Evolutionary conservation across 2,113 vertebrate genomes (phyloP).

Genomic region (Cisticola juncidis): DNA sequence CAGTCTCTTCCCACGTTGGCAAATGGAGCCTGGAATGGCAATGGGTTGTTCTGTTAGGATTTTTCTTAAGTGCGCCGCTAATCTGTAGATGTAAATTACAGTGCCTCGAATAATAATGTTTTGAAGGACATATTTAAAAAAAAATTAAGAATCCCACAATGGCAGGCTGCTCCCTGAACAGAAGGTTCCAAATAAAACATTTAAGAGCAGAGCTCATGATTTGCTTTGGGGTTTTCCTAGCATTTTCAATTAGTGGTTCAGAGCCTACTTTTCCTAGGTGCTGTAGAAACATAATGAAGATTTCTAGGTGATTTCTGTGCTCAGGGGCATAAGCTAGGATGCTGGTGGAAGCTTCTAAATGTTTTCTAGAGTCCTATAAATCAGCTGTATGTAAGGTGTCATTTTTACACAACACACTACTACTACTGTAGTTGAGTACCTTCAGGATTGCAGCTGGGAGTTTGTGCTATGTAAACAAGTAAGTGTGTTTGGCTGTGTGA

Average conservation of each 20-base stretch:
- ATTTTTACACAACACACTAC: background rate
- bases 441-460: background rate
- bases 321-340: background rate
- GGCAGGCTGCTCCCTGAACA: background rate
- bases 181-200: background rate
- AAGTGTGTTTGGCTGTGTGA: background rate
- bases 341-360: background rate
- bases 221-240: background rate
- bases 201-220: background rate
- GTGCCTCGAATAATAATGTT: background rate
- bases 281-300: background rate
- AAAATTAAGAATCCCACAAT: background rate
- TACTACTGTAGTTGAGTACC: background rate
- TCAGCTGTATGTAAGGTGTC: background rate
- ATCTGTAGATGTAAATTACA: background rate
- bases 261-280: background rate
- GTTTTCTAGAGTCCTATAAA: background rate
- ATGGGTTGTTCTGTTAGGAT: background rate
- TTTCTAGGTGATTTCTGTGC: background rate
- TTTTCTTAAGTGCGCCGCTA: background rate
- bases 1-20: background rate
- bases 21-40: background rate
- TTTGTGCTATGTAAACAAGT: background rate
- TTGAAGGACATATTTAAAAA: background rate
- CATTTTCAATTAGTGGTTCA: background rate